Evolutionary conservation across 2,888 invertebrate genomes (phyloP), one percentile per base, ranked within the genome.

Genomic region (Plebejus melissa): DNA sequence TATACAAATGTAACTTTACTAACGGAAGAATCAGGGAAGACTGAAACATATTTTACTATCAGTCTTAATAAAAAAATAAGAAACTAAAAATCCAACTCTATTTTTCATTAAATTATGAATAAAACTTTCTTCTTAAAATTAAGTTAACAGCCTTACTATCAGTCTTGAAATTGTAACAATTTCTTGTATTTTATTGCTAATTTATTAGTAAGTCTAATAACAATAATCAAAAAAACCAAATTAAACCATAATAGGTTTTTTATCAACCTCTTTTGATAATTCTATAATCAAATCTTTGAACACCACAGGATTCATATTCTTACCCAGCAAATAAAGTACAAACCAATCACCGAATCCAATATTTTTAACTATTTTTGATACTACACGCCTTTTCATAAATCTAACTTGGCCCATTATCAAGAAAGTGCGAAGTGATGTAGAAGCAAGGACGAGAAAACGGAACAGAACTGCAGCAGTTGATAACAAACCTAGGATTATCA

Each of bases 301-400:
- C 74, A 96, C 89, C 28, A 95, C 88, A 0, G 96, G 95, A 85
- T 96, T 96, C 81, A 97, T 94, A 86, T 97, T 97, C 83, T 96
- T 96, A 76, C 96, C 96, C 72, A 97, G 91, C 83, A 96, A 95
- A 85, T 96, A 95, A 11, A 97, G 87, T 57, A 97, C 85, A 86
- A 97, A 97, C 96, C 97, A 97, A 86, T 97, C 97, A 0, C 96
- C 96, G 77, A 95, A 95, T 75, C 94, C 93, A 69, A 95, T 90
- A 75, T 87, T 87, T 77, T 89, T 90, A 0, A 95, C 92, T 77
- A 96, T 91, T 74, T 88, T 88, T 0, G 91, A 90, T 6, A 95
- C 94, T 60, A 94, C 86, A 80, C 89, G 91, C 41, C 89, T 90
- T 76, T 95, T 93, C 32, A 94, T 93, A 79, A 86, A 87, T 76